phyloP scores from a whole-genome alignment of 2,888 invertebrate species.

The Mythimna lalbum region DNA sequence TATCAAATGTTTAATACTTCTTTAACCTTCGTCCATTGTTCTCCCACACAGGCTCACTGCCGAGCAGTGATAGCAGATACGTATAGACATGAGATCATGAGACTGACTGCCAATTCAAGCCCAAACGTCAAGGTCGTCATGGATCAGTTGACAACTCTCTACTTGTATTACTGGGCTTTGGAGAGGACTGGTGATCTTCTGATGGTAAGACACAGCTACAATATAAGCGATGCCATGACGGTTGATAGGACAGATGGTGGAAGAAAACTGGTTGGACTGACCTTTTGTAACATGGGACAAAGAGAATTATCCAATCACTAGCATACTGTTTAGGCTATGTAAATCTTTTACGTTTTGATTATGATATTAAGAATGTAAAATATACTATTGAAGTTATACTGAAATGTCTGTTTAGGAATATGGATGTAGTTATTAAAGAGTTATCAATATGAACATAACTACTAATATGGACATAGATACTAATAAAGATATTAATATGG shows the following conservation, averaged over 20 bases:
- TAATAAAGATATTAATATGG: neutral
- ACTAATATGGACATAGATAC: neutral
- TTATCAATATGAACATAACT: too few relatives aligned
- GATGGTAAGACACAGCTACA: conserved; percentile 89
- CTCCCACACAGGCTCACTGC: conserved; percentile 93
- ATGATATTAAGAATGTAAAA: neutral
- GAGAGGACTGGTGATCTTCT: conserved; percentile 94
- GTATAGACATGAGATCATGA: conserved; percentile 91
- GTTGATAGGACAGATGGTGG: too few relatives aligned
- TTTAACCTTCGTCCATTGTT: neutral
- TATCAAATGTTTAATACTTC: too few relatives aligned
- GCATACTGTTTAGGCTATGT: too few relatives aligned
- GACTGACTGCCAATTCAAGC: conserved; percentile 88
- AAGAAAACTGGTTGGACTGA: too few relatives aligned
- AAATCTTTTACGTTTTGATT: too few relatives aligned
- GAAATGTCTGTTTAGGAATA: too few relatives aligned
- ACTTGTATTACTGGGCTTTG: conserved; percentile 94
- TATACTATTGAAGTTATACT: neutral
- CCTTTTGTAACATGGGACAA: too few relatives aligned
- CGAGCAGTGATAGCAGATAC: conserved; percentile 94
- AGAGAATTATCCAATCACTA: too few relatives aligned
- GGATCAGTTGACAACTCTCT: conserved; percentile 93
- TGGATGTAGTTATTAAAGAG: too few relatives aligned
- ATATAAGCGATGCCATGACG: too few relatives aligned
- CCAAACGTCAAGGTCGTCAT: conserved; percentile 92